Percentiles rank a stretch among this genome's conserved stretches.
phyloP scores from a whole-genome alignment of 2,113 vertebrate species.

The Siniperca chuatsi region DNA sequence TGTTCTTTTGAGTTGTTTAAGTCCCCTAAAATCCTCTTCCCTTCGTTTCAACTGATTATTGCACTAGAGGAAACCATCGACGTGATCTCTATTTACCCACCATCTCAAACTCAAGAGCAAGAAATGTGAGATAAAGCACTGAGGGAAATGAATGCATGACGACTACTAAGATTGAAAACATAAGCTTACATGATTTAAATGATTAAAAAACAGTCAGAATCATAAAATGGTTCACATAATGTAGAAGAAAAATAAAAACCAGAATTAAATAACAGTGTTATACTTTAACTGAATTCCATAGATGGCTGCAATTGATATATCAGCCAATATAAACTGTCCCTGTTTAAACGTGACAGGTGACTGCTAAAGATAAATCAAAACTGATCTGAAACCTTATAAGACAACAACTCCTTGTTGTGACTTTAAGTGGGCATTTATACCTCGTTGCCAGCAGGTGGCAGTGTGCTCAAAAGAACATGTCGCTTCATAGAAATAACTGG shows the following conservation, averaged over 20 bases:
- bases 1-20: slow-evolving; percentile 30
- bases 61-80: slow-evolving; percentile 91
- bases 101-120: slow-evolving; percentile 47
- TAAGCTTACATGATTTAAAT: slow-evolving; percentile 76
- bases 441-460: slow-evolving; percentile 79
- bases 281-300: slow-evolving; percentile 74
- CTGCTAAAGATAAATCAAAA: slow-evolving; percentile 42
- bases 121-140: slow-evolving; percentile 59
- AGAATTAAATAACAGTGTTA: slow-evolving; percentile 76
- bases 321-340: slow-evolving; percentile 60
- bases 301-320: slow-evolving; percentile 63
- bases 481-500: slow-evolving; percentile 46
- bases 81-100: slow-evolving; percentile 75
- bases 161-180: slow-evolving; percentile 77
- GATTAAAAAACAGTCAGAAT: slow-evolving; percentile 78
- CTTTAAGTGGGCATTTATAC: slow-evolving; percentile 64
- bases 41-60: slow-evolving; percentile 90
- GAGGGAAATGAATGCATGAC: slow-evolving; percentile 72
- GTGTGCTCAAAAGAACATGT: slow-evolving; percentile 78
- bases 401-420: slow-evolving; percentile 45
- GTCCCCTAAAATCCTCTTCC: slow-evolving; percentile 68
- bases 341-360: slow-evolving; percentile 45
- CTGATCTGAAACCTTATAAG: slow-evolving; percentile 37
- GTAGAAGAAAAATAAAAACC: slow-evolving; percentile 58
- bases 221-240: slow-evolving; percentile 67